These are phyloP conservation scores for Battus philenor DNA, from an alignment of 1,140 invertebrate species.

Conservation along the genomic window DNA sequence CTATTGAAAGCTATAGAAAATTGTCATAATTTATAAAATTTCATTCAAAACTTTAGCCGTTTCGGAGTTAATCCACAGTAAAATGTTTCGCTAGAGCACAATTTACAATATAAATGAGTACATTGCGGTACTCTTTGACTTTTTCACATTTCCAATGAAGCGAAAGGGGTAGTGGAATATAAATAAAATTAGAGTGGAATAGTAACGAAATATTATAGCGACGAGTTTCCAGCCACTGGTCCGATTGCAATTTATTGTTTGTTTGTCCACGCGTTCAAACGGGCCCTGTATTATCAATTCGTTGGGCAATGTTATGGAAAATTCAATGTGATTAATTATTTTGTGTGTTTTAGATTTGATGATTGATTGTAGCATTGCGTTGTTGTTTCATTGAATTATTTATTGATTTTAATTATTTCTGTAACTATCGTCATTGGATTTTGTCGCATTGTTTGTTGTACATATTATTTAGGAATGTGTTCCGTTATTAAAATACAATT, in stretches of 20 bases:
- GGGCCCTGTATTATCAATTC: constrained; percentile 23
- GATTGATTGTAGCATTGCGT: constrained; percentile 9
- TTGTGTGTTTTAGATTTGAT: constrained; percentile 15
- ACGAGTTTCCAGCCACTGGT: constrained; percentile 24
- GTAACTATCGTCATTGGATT: no score
- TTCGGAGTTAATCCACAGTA: constrained; percentile 6
- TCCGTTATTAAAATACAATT: no score
- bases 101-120: constrained; percentile 10
- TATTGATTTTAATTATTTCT: no score
- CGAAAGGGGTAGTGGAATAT: constrained; percentile 17
- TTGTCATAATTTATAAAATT: no score
- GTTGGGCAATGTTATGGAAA: constrained; percentile 18
- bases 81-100: constrained; percentile 8
- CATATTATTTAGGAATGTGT: no score
- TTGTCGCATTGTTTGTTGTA: no score
- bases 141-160: constrained; percentile 19
- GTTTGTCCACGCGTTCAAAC: constrained; percentile 26
- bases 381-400: no score
- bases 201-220: constrained; percentile 30
- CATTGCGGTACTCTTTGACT: not conserved
- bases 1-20: no score
- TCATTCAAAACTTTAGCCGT: no score
- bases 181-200: constrained; percentile 29
- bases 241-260: constrained; percentile 34
- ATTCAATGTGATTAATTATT: constrained; percentile 18